Base-by-base conservation (phyloP, 2,888 invertebrate genomes). In the Eucriotettix oculatus region DNA sequence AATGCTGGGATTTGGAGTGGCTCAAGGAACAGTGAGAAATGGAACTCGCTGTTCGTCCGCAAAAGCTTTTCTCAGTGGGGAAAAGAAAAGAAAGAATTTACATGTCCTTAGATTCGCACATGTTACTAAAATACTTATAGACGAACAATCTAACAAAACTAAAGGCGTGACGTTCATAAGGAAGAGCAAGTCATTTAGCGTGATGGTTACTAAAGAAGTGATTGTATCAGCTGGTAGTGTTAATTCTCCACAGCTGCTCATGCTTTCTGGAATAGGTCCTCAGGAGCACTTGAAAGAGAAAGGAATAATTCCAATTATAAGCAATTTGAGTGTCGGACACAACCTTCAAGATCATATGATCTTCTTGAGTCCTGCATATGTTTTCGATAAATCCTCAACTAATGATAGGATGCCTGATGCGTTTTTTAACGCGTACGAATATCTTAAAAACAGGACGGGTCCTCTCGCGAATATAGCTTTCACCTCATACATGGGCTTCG, bases 91-190 rank as follows among this genome's bases (percentile, higher is more conserved):
- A 57, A 72, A 69, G 12, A 90, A 90, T 70, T 74, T 90, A 2
- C 82, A 83, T 67, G 81, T 87, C 17, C 80, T 84, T 0, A 74
- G 80, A 66, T 78, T 79, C 41, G 76, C 80, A 44, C 69, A 70
- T 43, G 89, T 81, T 0, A 82, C 80, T 0, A 83, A 82, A 72
- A 72, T 89, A 3, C 70, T 87, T 0, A 83, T 89, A n/a, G 79
- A 86, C 67, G 75, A 76, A 0, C 64, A 71, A 14, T 80, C 80
- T 0, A 84, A 82, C 66, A 73, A 74, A 16, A 86, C 87, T 0
- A 78, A 79, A 62, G 89, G 87, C 0, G 83, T 90, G 0, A 76
- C 85, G 66, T 84, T 84, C 63, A 71, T 79, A 0, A 78, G 82
- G 58, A 76, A 81, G 16, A 75, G 75, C 29, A 65, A 66, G 29